Conservation (phyloP, 2,797 vertebrate genomes). For the Crypturellus tataupa region DNA sequence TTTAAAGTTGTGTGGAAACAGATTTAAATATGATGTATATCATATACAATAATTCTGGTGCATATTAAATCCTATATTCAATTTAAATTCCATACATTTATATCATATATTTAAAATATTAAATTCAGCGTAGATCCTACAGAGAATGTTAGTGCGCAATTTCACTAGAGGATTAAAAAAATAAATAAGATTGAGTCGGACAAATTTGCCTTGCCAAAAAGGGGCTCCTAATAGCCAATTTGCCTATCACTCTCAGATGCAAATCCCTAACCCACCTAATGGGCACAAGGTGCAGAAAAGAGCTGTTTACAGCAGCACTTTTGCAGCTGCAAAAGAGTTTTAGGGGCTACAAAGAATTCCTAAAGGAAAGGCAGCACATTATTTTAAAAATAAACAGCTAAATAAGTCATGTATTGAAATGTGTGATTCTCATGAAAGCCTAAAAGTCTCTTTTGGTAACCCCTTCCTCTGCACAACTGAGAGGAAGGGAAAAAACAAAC, state of each 20-base stretch:
- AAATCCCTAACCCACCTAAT: background rate
- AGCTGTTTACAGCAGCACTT: background rate
- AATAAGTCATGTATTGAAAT: no score
- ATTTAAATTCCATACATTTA: no score
- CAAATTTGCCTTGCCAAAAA: background rate
- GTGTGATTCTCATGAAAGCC: no score
- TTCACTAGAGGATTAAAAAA: background rate
- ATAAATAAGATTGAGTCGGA: background rate
- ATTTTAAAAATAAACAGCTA: background rate
- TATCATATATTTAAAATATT: no score
- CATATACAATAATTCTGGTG: conserved; percentile 70
- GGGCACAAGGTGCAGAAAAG: no score
- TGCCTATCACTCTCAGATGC: background rate
- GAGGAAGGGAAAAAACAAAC: no score
- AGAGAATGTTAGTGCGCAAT: background rate
- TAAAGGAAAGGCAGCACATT: no score
- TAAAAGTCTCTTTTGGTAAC: background rate
- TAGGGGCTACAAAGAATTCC: background rate
- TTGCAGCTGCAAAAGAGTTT: background rate
- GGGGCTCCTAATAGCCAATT: background rate
- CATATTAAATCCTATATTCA: conserved; percentile 52
- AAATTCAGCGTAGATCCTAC: background rate
- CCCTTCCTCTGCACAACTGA: no score
- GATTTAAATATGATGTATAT: conserved; percentile 76
- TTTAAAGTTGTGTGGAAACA: conserved; percentile 73